phyloP scores from a whole-genome alignment of 2,888 invertebrate genomes.

The Scaeva pyrastri region DNA sequence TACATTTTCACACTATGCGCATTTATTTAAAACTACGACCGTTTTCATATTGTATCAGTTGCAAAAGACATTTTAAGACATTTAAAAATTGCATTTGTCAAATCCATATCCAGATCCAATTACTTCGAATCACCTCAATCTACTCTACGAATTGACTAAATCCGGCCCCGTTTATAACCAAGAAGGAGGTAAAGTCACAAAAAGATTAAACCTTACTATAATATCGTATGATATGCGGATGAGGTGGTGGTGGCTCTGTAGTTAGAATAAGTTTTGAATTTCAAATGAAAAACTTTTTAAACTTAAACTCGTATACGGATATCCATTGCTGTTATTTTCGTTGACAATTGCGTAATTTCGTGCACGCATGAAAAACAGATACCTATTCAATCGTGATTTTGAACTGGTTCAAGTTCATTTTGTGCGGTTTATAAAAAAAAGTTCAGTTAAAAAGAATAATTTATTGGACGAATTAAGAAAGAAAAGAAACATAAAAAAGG shows the following conservation, averaged over 20 bases:
- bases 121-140: too few relatives aligned
- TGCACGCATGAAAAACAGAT: slow-evolving; percentile 30
- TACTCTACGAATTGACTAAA: background rate
- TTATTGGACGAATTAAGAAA: background rate
- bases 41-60: too few relatives aligned
- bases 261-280: slow-evolving; percentile 47
- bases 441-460: slow-evolving; percentile 26
- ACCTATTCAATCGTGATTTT: slow-evolving; percentile 30
- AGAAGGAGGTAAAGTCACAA: slow-evolving; percentile 12
- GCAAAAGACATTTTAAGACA: too few relatives aligned
- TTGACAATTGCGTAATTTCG: slow-evolving; percentile 61
- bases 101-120: too few relatives aligned
- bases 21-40: too few relatives aligned
- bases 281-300: slow-evolving; percentile 33
- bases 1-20: too few relatives aligned
- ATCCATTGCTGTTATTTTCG: slow-evolving; percentile 11
- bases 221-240: slow-evolving; percentile 21
- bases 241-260: slow-evolving; percentile 30
- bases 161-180: background rate
- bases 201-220: slow-evolving; percentile 23
- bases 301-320: background rate
- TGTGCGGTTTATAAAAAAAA: background rate
- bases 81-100: too few relatives aligned
- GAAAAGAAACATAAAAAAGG: slow-evolving; percentile 21
- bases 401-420: slow-evolving; percentile 65